phyloP scores from a whole-genome alignment of 2,888 invertebrate genomes.

The Agonum fuliginosum region DNA sequence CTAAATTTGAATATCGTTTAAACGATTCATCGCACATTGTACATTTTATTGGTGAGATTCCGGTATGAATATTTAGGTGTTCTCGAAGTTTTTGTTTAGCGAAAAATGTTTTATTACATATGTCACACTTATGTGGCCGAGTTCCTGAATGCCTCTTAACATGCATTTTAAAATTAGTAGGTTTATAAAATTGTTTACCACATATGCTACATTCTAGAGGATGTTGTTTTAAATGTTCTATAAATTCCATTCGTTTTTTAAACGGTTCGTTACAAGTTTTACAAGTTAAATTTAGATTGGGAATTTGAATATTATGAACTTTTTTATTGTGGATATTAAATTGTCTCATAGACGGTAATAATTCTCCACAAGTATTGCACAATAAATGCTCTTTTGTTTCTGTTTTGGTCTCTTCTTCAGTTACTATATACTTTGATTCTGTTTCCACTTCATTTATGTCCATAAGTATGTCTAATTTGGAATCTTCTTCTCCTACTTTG shows the following conservation, averaged over 20 bases:
- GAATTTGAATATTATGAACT: conserved; percentile 72
- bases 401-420: conserved; percentile 68
- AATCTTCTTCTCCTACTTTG: conserved; percentile 66
- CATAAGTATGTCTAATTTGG: conserved; percentile 48
- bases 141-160: conserved; percentile 87
- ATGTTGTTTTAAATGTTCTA: conserved; percentile 85
- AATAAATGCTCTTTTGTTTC: conserved; percentile 51
- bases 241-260: conserved; percentile 80
- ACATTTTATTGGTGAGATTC: conserved; percentile 87
- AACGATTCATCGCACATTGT: conserved; percentile 87
- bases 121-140: conserved; percentile 80
- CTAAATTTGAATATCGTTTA: conserved; percentile 88
- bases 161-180: conserved; percentile 85
- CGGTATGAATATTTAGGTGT: conserved; percentile 89
- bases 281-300: conserved; percentile 72
- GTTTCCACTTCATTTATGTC: conserved; percentile 66
- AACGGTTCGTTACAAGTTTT: conserved; percentile 81
- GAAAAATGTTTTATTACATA: conserved; percentile 88
- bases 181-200: conserved; percentile 83
- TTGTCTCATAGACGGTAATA: conserved; percentile 66
- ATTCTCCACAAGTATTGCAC: conserved; percentile 67
- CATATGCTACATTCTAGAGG: conserved; percentile 89
- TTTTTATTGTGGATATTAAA: conserved; percentile 73
- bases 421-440: conserved; percentile 70
- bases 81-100: conserved; percentile 88